Evolutionary conservation across 2,797 vertebrate genomes (phyloP).

Genomic region (Pitangus sulphuratus): DNA sequence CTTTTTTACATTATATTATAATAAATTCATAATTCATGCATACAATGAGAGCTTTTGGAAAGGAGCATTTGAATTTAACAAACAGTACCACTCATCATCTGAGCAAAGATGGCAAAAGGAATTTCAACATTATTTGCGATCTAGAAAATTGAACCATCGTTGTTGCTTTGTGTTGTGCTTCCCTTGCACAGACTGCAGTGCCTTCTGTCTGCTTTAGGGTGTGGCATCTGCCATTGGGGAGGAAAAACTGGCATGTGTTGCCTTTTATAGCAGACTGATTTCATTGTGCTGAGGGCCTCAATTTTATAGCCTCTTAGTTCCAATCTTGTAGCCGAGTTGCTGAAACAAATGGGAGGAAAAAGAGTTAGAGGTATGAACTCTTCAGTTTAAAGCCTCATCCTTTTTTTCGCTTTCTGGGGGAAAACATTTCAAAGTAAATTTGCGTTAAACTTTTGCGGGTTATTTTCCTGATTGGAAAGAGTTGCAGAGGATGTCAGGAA

Average conservation of each 20-base stretch:
- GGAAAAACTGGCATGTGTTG: slow-evolving; percentile 75
- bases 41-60: slow-evolving; percentile 44
- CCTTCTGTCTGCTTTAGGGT: slow-evolving; percentile 80
- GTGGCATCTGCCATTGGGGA: slow-evolving; percentile 79
- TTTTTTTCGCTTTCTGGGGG: background rate
- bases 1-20: slow-evolving; percentile 58
- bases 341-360: slow-evolving; percentile 59
- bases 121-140: slow-evolving; percentile 50
- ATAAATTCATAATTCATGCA: slow-evolving; percentile 54
- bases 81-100: slow-evolving; percentile 16
- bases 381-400: background rate
- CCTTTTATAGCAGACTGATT: slow-evolving; percentile 73
- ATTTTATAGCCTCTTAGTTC: slow-evolving; percentile 62
- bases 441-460: slow-evolving; percentile 55
- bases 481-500: slow-evolving; percentile 27
- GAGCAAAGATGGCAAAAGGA: slow-evolving; percentile 59
- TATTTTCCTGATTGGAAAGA: slow-evolving; percentile 48
- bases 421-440: slow-evolving; percentile 58
- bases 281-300: slow-evolving; percentile 74
- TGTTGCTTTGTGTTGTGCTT: slow-evolving; percentile 75
- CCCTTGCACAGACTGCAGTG: slow-evolving; percentile 72
- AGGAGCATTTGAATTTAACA: slow-evolving; percentile 29
- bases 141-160: slow-evolving; percentile 59
- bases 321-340: slow-evolving; percentile 53
- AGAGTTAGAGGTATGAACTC: slow-evolving; percentile 10